Conservation (phyloP, 2,113 vertebrate genomes). For the Bufo gargarizans region DNA sequence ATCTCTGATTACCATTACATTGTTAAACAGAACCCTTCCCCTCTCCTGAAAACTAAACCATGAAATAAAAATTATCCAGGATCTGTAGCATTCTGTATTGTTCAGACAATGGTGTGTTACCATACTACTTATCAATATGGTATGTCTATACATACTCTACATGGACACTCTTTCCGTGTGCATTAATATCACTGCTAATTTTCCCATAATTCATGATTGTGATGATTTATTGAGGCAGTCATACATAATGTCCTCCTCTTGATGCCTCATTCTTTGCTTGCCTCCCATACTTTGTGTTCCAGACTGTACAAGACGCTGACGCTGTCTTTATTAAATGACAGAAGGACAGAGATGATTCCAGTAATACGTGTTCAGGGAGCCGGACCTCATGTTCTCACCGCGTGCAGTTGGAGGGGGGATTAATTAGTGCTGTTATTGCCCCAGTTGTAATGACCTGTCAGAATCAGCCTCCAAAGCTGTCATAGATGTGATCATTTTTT, state of each 20-base stretch:
- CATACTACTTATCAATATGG: no score
- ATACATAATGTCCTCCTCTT: neutral
- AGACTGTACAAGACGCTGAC: conserved; percentile 37
- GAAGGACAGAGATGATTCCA: conserved; percentile 23
- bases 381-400: neutral
- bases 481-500: neutral
- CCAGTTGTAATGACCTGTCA: neutral
- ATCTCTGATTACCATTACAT: no score
- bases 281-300: neutral
- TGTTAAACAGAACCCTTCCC: no score
- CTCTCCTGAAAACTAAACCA: no score
- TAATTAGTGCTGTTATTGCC: neutral
- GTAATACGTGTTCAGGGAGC: neutral
- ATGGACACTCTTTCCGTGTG: no score
- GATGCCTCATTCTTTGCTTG: neutral
- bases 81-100: no score
- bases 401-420: neutral
- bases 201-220: neutral
- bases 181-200: neutral
- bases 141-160: no score
- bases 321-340: conserved; percentile 42
- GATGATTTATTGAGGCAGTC: neutral
- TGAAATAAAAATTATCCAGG: no score
- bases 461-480: neutral
- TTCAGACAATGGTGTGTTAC: no score